Evolutionary conservation across 2,888 invertebrate species (phyloP), one percentile per base, ranked within the genome.

Genomic region (Dendrolimus houi): DNA sequence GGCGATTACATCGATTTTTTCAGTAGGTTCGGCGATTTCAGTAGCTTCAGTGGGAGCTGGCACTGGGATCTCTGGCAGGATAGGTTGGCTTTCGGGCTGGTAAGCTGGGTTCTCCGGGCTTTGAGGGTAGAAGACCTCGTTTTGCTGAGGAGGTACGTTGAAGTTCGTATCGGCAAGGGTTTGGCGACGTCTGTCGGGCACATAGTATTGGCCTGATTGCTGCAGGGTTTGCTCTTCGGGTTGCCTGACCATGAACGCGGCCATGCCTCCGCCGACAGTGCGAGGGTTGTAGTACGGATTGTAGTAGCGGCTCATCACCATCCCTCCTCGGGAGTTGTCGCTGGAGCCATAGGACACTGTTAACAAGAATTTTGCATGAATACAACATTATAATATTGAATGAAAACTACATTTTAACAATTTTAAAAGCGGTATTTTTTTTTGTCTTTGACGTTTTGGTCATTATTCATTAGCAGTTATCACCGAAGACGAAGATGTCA

Each of bases 261-360:
- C 88, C 85, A 86, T 83, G 58, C 87, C 81, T 0, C 77, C 82
- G 17, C 82, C 79, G 13, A 70, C 75, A 0, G 77, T 65, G 9
- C 79, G 77, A 9, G 76, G 81, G 60, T 74, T 77, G 72, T 84
- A 84, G 71, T 87, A 87, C 0, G 90, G 90, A 66, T 83, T 88
- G 75, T 87, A 90, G 72, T 87, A 89, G 10, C 89, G 82, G 60
- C 85, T 90, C 64, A 88, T 58, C 3, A 83, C 87, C 78, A 89
- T 77, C 0, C 86, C 88, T 0, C 88, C 86, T n/a, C 82, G 83
- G 54, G 69, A 72, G 58, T 74, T 83, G 69, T 87, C 87, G 53
- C 68, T 73, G 1, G 83, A 79, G 12, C 90, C 90, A 58, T 81
- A 86, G 0, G 90, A 85, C 17, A 87, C 90, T 90, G 78, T 52